A percentile compares a stretch with the other conserved stretches of the same genome.
Evolutionary conservation across 2,888 invertebrate genomes (phyloP).

Genomic region (Phalangium opilio): DNA sequence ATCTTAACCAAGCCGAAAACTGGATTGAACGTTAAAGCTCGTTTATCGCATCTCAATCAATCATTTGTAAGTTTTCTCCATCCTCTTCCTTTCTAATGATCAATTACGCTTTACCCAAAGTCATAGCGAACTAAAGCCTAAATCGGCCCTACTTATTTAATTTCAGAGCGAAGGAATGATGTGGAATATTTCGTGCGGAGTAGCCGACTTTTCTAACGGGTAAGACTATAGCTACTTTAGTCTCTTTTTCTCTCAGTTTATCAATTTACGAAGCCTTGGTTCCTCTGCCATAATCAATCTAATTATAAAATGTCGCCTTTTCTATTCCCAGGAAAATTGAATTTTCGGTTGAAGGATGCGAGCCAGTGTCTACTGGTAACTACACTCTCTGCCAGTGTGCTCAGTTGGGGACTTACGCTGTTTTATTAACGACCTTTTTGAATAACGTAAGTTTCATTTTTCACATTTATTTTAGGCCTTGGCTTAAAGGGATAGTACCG

Average conservation of each 20-base stretch:
- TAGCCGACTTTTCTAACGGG: slow-evolving; percentile 18
- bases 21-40: slow-evolving; percentile 12
- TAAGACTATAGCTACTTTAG: slow-evolving; percentile 3
- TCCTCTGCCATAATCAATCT: not conserved
- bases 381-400: slow-evolving; percentile 14
- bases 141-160: not conserved
- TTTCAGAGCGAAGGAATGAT: slow-evolving; percentile 13
- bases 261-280: not conserved
- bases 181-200: slow-evolving; percentile 17
- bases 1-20: slow-evolving; percentile 5
- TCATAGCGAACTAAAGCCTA: not conserved
- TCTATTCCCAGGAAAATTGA: slow-evolving; percentile 12
- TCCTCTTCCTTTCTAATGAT: not conserved
- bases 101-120: not conserved
- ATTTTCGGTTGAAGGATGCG: slow-evolving; percentile 16
- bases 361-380: slow-evolving; percentile 13
- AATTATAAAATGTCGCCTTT: not conserved
- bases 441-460: too few relatives aligned
- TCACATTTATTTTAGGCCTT: too few relatives aligned
- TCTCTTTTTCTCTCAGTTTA: not conserved
- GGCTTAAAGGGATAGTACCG: too few relatives aligned
- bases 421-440: slow-evolving; percentile 10
- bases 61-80: slow-evolving; percentile 10
- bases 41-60: slow-evolving; percentile 15
- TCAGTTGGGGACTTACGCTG: slow-evolving; percentile 15